These are phyloP conservation scores for Asbolus verrucosus DNA, from an alignment of 1,140 invertebrate genomes.

Conservation along the genomic window DNA sequence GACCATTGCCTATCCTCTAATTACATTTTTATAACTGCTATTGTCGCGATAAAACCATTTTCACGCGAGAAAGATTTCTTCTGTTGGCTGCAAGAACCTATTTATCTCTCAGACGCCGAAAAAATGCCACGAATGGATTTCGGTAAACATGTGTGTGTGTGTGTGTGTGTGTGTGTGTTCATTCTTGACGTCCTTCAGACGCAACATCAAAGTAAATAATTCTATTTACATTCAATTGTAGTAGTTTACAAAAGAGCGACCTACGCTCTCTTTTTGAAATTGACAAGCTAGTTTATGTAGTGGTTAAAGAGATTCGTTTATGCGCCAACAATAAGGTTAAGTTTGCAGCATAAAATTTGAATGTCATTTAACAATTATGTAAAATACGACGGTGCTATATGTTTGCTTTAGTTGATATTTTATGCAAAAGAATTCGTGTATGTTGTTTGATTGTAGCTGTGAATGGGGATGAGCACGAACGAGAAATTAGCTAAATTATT, in stretches of 20 bases:
- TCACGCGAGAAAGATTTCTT: background rate
- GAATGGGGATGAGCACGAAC: background rate
- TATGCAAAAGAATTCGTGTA: slow-evolving; percentile 14
- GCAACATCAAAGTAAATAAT: slow-evolving; percentile 9
- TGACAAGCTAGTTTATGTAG: slow-evolving; percentile 1
- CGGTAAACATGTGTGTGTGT: too few relatives aligned
- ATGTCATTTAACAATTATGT: slow-evolving; percentile 24
- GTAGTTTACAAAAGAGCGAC: background rate
- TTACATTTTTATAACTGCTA: slow-evolving; percentile 2
- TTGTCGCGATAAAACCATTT: background rate
- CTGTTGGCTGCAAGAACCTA: background rate
- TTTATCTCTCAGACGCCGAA: slow-evolving; percentile 5
- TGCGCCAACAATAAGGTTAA: slow-evolving; percentile 14
- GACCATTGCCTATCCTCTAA: slow-evolving; percentile 2
- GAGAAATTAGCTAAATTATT: background rate
- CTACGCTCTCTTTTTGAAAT: slow-evolving; percentile 6
- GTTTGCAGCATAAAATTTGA: slow-evolving; percentile 12
- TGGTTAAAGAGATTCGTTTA: slow-evolving; percentile 13
- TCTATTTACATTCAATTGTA: slow-evolving; percentile 12
- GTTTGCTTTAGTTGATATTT: slow-evolving; percentile 3
- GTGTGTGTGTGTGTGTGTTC: too few relatives aligned
- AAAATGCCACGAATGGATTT: background rate
- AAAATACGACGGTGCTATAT: background rate
- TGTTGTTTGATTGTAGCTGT: slow-evolving; percentile 7
- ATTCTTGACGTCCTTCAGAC: background rate